Conservation (phyloP, 1,140 invertebrate species). For the Eupristina koningsbergeri region DNA sequence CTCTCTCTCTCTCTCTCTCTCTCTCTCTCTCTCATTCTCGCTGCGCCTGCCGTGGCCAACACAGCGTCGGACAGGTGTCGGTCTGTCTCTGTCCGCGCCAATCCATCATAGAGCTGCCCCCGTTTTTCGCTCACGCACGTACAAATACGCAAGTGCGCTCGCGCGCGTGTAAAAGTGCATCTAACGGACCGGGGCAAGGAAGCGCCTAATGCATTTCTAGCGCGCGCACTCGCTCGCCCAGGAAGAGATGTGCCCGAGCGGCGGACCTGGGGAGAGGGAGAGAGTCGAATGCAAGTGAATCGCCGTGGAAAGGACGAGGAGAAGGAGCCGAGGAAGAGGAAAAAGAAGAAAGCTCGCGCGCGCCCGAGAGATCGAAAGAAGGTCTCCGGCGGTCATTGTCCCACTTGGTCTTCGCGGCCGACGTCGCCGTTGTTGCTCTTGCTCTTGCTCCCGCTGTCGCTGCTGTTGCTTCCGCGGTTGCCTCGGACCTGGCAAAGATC, state of each 20-base stretch:
- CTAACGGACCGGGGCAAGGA: constrained; percentile 31
- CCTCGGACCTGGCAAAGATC: constrained; percentile 14
- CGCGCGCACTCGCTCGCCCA: constrained; percentile 24
- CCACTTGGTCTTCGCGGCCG: constrained; percentile 63
- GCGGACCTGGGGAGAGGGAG: not conserved
- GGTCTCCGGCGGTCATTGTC: constrained; percentile 73
- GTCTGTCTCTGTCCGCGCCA: constrained; percentile 7
- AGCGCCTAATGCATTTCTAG: constrained; percentile 49
- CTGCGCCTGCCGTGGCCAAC: too few species aligned
- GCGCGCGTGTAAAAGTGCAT: not conserved
- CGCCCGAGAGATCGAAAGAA: constrained; percentile 64
- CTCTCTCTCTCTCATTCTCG: not conserved
- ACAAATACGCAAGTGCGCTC: not conserved
- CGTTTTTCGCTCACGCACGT: constrained; percentile 40
- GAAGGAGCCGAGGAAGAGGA: constrained; percentile 28
- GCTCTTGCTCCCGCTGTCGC: not conserved
- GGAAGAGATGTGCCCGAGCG: not conserved
- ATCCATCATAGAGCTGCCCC: constrained; percentile 51
- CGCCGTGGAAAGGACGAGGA: not conserved
- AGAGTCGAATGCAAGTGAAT: constrained; percentile 47
- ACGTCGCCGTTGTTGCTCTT: not conserved
- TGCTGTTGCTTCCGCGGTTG: not conserved
- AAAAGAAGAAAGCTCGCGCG: constrained; percentile 44
- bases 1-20: not conserved
- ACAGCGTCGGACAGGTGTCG: not conserved